These are phyloP conservation scores for Harpalus rufipes DNA, from an alignment of 2,888 invertebrate species.

Conservation along the genomic window DNA sequence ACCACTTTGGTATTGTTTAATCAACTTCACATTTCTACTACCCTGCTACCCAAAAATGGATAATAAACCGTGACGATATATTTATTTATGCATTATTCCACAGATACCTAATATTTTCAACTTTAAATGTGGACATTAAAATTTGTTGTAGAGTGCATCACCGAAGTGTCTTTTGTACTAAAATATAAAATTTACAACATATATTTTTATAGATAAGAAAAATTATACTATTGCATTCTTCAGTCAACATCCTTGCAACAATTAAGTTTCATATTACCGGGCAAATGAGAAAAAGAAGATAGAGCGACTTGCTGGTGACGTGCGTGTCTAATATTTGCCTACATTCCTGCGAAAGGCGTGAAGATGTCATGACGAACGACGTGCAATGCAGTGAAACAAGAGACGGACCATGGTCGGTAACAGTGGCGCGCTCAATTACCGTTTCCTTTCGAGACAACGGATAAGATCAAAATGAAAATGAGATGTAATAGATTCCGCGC, in stretches of 20 bases:
- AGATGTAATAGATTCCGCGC: too few species aligned
- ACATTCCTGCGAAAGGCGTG: constrained; percentile 74
- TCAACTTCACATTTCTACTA: too few species aligned
- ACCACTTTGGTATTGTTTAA: too few species aligned
- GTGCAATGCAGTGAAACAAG: constrained; percentile 5
- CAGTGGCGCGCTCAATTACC: background rate
- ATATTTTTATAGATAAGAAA: too few species aligned
- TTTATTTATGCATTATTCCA: too few species aligned
- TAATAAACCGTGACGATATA: too few species aligned
- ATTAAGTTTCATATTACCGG: background rate
- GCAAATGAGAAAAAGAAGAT: background rate
- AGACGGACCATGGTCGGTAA: background rate
- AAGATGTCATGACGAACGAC: constrained; percentile 71
- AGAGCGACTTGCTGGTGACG: background rate
- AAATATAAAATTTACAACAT: too few species aligned
- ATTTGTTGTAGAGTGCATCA: too few species aligned
- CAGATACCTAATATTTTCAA: too few species aligned
- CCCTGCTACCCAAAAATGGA: too few species aligned
- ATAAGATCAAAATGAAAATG: background rate
- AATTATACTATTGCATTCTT: background rate
- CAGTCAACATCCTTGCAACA: background rate
- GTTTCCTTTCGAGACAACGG: background rate
- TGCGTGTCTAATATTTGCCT: constrained; percentile 65
- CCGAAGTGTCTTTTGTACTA: too few species aligned
- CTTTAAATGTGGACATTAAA: too few species aligned